Percentiles rank a stretch among this genome's conserved stretches.
phyloP scores from a whole-genome alignment of 2,888 invertebrate genomes.

The Frankliniella fusca region DNA sequence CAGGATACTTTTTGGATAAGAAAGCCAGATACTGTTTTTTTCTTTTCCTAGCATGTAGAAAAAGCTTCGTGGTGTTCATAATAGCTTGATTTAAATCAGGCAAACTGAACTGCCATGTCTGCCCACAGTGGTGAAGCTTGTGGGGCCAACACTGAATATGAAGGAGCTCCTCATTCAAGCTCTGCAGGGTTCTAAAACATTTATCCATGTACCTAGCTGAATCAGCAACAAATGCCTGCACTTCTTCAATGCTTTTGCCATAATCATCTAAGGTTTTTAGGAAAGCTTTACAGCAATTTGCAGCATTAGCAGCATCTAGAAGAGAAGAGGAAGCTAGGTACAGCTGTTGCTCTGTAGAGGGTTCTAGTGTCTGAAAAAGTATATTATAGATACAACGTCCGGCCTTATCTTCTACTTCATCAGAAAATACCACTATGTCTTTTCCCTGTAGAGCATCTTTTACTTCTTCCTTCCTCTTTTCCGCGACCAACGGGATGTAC shows the following conservation, averaged over 20 bases:
- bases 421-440: too few relatives aligned
- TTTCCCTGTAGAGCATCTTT: too few relatives aligned
- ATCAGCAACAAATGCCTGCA: background rate
- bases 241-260: background rate
- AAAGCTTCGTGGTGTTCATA: background rate
- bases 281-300: conserved; percentile 12
- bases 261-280: background rate
- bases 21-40: background rate
- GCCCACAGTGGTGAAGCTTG: background rate
- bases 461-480: too few relatives aligned
- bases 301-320: too few relatives aligned
- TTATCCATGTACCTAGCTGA: background rate
- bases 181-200: background rate
- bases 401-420: background rate
- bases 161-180: too few relatives aligned
- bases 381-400: too few relatives aligned
- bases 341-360: too few relatives aligned
- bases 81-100: background rate
- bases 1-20: background rate
- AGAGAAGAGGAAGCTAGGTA: too few relatives aligned
- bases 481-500: too few relatives aligned
- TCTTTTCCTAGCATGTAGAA: background rate
- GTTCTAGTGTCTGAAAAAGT: too few relatives aligned
- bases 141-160: background rate
- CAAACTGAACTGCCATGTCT: background rate